Conservation (phyloP, 2,888 invertebrate species). For the Labia minor region DNA sequence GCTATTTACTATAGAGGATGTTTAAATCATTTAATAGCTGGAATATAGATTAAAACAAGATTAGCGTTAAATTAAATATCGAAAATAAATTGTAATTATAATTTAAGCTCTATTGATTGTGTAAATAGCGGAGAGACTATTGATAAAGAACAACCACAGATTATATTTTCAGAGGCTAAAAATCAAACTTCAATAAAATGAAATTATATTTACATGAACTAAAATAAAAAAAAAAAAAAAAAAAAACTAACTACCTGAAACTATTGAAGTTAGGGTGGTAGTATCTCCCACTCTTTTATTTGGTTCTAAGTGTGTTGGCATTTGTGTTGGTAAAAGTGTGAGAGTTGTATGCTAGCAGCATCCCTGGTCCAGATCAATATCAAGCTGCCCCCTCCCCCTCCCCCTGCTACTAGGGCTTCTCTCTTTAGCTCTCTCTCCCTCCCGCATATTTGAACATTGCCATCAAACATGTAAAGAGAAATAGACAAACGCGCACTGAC, state of each 20-base stretch:
- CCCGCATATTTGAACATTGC: background rate
- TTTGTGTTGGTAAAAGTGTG: background rate
- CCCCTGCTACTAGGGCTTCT: background rate
- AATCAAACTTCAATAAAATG: background rate
- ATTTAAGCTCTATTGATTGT: slow-evolving; percentile 13
- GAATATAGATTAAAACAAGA: background rate
- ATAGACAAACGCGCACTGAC: background rate
- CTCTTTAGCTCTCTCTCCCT: background rate
- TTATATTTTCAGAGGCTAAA: background rate
- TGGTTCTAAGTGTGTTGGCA: too few relatives aligned
- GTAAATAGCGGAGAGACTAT: slow-evolving; percentile 4
- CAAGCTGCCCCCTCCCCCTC: background rate
- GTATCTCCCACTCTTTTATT: too few relatives aligned
- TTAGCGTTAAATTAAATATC: slow-evolving; percentile 13
- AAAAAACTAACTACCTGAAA: background rate
- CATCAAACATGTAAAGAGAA: background rate
- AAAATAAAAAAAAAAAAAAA: background rate
- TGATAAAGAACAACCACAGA: background rate
- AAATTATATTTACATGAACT: background rate
- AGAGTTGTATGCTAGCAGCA: background rate
- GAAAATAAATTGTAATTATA: slow-evolving; percentile 13
- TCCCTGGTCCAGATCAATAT: slow-evolving; percentile 4
- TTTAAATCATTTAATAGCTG: background rate
- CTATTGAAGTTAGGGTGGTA: too few relatives aligned
- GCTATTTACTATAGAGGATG: background rate